Evolutionary conservation across 2,888 invertebrate species (phyloP).

Genomic region (Geophilus truncorum): DNA sequence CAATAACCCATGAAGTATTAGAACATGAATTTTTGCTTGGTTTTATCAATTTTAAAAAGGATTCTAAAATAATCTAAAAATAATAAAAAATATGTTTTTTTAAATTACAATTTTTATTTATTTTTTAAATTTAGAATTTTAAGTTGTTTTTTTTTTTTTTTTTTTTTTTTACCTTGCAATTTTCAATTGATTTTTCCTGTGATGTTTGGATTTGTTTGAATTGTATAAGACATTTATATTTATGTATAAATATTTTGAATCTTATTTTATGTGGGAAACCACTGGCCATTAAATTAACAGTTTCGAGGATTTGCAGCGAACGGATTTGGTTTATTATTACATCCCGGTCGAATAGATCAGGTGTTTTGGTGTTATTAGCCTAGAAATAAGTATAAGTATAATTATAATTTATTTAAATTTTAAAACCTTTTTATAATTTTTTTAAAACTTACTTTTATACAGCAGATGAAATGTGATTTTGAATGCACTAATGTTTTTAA

Average conservation of each 20-base stretch:
- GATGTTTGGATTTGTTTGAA: constrained; percentile 55
- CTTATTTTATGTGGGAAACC: constrained; percentile 91
- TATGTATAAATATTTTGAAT: constrained; percentile 81
- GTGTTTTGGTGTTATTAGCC: constrained; percentile 72
- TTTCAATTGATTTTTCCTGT: constrained; percentile 57
- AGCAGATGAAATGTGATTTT: constrained; percentile 88
- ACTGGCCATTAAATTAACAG: constrained; percentile 90
- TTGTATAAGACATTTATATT: constrained; percentile 80
- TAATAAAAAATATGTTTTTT: too few relatives aligned
- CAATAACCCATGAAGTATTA: constrained; percentile 81
- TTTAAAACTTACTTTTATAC: constrained; percentile 59
- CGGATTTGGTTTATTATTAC: constrained; percentile 82
- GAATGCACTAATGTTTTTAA: constrained; percentile 86
- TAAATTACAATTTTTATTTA: too few relatives aligned
- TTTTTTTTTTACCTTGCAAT: constrained; percentile 52
- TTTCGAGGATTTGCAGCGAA: constrained; percentile 85
- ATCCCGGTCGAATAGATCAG: constrained; percentile 76
- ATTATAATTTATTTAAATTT: not conserved
- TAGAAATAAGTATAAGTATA: constrained; percentile 36
- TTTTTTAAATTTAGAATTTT: not conserved
- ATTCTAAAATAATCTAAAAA: constrained; percentile 63
- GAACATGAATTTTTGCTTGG: constrained; percentile 51
- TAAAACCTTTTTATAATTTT: not conserved
- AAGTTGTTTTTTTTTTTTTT: not conserved
- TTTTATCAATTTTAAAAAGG: constrained; percentile 54